Evolutionary conservation across 2,888 invertebrate species (phyloP), one percentile per base, ranked within the genome.

Genomic region (Zonitis immaculata): DNA sequence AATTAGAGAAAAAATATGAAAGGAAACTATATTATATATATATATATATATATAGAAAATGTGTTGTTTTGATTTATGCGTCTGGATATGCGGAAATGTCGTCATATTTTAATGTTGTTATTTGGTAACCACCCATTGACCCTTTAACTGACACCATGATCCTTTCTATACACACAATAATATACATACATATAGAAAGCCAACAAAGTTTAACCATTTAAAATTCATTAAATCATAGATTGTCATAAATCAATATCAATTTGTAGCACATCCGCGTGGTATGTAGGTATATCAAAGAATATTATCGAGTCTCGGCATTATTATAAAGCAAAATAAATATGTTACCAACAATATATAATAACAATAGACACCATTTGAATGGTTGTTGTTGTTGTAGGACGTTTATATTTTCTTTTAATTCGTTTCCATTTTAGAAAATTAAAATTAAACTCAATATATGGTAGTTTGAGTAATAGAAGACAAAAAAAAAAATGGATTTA

Each of bases 281-380:
- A 66, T 66, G 69, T 69, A 65, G 69, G 69, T 63, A 60, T 68
- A 69, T 68, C 69, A 69, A 69, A 69, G 66, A 57, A 51, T 61
- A 53, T 49, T 59, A 61, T 59, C 60, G 61, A 57, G n/a, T n/a
- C n/a, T n/a, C n/a, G n/a, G n/a, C n/a, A n/a, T n/a, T 56, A 52
- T 57, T 63, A 62, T 62, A 63, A 64, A 65, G 63, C 55, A 61
- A 39, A 66, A 67, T 68, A 67, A 66, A 68, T 66, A 63, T 62
- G 63, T 66, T 66, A 60, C 64, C 60, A 62, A 65, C 64, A 62
- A 60, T 62, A 61, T n/a, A n/a, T 64, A 61, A 63, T 62, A 67
- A 68, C 68, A 67, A 69, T 67, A 63, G 67, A 66, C 63, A 59
- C 55, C 51, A 59, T 54, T 57, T 59, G 48, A 49, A 56, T 47